These are phyloP conservation scores for Candoia aspera DNA, from an alignment of 2,113 vertebrate species.

Conservation along the genomic window DNA sequence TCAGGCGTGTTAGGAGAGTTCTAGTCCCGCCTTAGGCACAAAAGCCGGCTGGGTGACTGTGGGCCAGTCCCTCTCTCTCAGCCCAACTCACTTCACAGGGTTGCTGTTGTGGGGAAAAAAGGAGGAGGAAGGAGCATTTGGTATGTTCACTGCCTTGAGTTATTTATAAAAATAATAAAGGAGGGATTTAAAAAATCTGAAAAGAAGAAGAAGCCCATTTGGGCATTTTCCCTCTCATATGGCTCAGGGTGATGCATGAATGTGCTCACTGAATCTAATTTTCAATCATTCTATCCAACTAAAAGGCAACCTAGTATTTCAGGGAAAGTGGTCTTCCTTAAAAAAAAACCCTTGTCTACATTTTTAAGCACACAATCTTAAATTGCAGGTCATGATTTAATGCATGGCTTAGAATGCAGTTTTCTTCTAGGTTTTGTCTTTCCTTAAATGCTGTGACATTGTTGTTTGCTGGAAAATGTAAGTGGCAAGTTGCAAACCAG, in stretches of 20 bases:
- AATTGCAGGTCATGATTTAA: neutral
- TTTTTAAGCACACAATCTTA: neutral
- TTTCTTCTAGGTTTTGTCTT: neutral
- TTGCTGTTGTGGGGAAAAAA: too few relatives aligned
- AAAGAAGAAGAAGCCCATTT: too few relatives aligned
- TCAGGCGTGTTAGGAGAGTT: too few relatives aligned
- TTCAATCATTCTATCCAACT: neutral
- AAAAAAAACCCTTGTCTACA: neutral
- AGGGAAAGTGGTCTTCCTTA: neutral
- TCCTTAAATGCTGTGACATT: neutral
- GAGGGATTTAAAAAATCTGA: too few relatives aligned
- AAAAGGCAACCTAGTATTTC: neutral
- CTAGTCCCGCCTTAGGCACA: too few relatives aligned
- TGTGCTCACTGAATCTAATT: neutral
- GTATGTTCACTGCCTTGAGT: too few relatives aligned
- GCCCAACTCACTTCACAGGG: too few relatives aligned
- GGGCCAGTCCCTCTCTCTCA: too few relatives aligned
- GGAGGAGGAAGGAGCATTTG: too few relatives aligned
- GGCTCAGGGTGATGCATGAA: neutral
- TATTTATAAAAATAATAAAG: too few relatives aligned
- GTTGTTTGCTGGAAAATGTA: neutral
- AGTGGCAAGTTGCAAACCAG: neutral
- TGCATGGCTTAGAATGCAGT: neutral
- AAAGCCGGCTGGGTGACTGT: too few relatives aligned
- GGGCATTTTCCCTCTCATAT: neutral